Evolutionary conservation across 2,797 vertebrate genomes (phyloP).

Genomic region (Chromis chromis): DNA sequence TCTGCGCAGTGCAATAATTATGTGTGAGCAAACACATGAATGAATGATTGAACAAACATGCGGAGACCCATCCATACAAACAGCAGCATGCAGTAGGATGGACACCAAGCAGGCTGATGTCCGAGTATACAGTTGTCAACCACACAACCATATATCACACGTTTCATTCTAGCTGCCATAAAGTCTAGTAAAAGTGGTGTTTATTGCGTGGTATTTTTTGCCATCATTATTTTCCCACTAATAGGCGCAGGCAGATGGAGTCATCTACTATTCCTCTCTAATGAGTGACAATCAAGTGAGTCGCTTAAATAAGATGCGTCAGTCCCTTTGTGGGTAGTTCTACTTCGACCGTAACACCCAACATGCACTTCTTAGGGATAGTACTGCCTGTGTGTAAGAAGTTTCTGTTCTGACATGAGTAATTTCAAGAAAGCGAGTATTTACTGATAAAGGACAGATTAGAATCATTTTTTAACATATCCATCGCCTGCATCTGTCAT

Average conservation of each 20-base stretch:
- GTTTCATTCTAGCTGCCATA: background rate
- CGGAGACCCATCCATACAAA: slow-evolving; percentile 7
- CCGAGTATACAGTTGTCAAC: background rate
- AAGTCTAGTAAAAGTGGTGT: background rate
- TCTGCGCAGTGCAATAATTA: slow-evolving; percentile 58
- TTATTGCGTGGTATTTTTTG: background rate
- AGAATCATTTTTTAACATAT: background rate
- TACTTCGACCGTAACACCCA: slow-evolving; percentile 12
- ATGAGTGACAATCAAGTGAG: slow-evolving; percentile 29
- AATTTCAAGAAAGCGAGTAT: background rate
- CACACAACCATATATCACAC: background rate
- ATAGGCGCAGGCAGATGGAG: slow-evolving; percentile 41
- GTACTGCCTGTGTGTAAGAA: background rate
- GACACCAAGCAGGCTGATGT: background rate
- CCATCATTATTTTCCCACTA: slow-evolving; percentile 10
- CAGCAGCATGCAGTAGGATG: background rate
- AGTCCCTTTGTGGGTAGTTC: slow-evolving; percentile 39
- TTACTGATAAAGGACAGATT: background rate
- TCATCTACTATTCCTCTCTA: slow-evolving; percentile 27
- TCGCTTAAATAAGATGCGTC: slow-evolving; percentile 41
- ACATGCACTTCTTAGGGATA: slow-evolving; percentile 14
- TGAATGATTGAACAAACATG: slow-evolving; percentile 55
- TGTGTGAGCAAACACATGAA: slow-evolving; percentile 59
- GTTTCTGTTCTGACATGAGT: slow-evolving; percentile 15
- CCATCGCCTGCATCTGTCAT: background rate